Evolutionary conservation across 2,888 invertebrate genomes (phyloP).

Genomic region (Notodromas monacha): DNA sequence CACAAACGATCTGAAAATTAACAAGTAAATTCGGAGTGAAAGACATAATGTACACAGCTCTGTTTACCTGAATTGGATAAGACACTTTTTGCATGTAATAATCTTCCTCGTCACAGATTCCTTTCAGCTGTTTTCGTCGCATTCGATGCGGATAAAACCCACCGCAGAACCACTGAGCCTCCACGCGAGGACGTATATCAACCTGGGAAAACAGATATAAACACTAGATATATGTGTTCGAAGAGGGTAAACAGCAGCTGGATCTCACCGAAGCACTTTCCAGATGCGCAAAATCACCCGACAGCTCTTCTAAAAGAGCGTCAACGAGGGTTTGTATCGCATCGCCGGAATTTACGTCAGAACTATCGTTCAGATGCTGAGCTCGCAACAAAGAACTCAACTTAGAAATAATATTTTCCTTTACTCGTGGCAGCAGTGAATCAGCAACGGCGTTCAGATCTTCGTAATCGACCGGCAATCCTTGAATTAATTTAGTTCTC

Average conservation of each 20-base stretch:
- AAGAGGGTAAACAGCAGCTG: slow-evolving; percentile 5
- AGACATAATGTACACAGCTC: too few species aligned
- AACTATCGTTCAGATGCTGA: too few species aligned
- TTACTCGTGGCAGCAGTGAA: too few species aligned
- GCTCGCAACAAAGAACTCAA: too few species aligned
- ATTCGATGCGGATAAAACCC: slow-evolving; percentile 25
- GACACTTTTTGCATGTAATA: too few species aligned
- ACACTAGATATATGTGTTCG: too few species aligned
- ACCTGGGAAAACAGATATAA: too few species aligned
- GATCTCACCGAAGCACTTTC: slow-evolving; percentile 1
- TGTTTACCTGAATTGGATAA: too few species aligned
- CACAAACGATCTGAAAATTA: too few species aligned
- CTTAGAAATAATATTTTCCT: too few species aligned
- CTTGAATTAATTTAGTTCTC: slow-evolving; percentile 29
- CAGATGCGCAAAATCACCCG: neutral
- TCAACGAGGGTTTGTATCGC: neutral
- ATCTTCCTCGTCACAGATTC: neutral
- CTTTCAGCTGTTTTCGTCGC: neutral
- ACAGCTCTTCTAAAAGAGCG: neutral
- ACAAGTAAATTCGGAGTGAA: too few species aligned
- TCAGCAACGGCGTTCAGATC: slow-evolving; percentile 11
- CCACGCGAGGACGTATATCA: slow-evolving; percentile 40
- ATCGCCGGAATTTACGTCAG: neutral
- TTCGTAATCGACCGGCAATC: slow-evolving; percentile 26
- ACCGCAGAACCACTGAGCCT: slow-evolving; percentile 56